phyloP scores from a whole-genome alignment of 92 coral and sea anemone species.

The Zoanthus solanderi region DNA sequence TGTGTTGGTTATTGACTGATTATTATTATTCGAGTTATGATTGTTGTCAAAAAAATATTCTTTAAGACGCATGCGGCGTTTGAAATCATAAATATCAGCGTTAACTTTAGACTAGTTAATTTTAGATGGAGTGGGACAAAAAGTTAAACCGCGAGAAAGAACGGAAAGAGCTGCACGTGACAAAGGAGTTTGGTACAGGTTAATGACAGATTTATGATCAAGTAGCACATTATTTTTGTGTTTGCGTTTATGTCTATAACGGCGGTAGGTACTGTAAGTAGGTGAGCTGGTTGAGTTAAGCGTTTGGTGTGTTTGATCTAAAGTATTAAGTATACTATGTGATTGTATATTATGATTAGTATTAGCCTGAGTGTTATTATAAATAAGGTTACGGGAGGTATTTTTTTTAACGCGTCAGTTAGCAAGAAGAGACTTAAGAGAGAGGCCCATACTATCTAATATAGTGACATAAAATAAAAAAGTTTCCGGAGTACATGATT shows the following conservation, averaged over 20 bases:
- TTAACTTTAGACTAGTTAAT: not conserved
- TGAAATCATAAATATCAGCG: not conserved
- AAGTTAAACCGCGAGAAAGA: not conserved
- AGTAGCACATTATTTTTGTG: no score
- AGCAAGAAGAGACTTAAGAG: not conserved
- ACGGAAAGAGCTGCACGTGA: not conserved
- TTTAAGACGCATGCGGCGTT: not conserved
- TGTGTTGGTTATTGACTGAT: not conserved
- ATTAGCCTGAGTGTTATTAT: no score
- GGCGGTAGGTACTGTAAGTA: no score
- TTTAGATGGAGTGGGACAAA: not conserved
- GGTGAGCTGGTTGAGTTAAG: no score
- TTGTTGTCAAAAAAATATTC: constrained; percentile 1
- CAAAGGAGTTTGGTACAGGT: not conserved
- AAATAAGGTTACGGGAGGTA: no score
- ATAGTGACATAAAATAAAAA: not conserved
- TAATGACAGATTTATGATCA: no score
- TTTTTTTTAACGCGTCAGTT: not conserved
- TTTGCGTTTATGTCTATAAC: no score
- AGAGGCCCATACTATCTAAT: not conserved
- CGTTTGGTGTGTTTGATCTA: no score
- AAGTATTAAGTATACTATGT: no score
- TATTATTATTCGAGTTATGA: not conserved
- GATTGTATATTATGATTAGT: not conserved
- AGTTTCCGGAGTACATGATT: not conserved